phyloP scores from a whole-genome alignment of 2,113 vertebrate species.

The Cercopithecus mona region DNA sequence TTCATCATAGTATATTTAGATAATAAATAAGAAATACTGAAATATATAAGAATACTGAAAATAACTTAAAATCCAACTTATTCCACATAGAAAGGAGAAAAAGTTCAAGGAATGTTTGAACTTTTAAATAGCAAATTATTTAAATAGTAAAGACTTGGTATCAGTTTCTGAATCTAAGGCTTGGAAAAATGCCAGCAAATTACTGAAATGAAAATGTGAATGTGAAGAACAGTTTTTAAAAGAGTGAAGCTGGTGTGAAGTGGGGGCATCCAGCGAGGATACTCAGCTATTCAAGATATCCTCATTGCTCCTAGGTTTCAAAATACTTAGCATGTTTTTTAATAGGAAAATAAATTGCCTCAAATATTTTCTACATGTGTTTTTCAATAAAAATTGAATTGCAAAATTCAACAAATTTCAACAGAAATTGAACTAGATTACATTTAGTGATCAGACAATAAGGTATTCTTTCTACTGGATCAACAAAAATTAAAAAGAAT shows the following conservation, averaged over 20 bases:
- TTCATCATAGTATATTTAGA: background rate
- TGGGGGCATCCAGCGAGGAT: background rate
- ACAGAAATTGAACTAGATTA: background rate
- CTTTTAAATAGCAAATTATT: background rate
- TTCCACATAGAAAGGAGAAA: background rate
- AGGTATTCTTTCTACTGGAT: background rate
- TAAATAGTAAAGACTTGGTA: background rate
- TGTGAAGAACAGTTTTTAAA: background rate
- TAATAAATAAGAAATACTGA: background rate
- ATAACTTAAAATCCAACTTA: background rate
- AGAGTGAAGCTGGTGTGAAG: background rate
- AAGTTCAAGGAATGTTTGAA: background rate
- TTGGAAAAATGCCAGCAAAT: background rate
- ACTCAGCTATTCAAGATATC: background rate
- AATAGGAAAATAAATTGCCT: constrained; percentile 30
- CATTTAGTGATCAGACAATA: background rate
- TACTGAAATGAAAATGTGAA: background rate
- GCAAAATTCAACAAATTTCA: too few relatives aligned
- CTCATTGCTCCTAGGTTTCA: background rate
- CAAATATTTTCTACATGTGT: background rate
- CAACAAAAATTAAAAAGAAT: background rate
- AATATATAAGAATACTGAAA: background rate
- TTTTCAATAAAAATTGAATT: background rate
- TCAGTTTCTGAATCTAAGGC: background rate
- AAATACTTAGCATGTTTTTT: background rate